phyloP scores from a whole-genome alignment of 2,113 vertebrate species.

The Nerophis ophidion region DNA sequence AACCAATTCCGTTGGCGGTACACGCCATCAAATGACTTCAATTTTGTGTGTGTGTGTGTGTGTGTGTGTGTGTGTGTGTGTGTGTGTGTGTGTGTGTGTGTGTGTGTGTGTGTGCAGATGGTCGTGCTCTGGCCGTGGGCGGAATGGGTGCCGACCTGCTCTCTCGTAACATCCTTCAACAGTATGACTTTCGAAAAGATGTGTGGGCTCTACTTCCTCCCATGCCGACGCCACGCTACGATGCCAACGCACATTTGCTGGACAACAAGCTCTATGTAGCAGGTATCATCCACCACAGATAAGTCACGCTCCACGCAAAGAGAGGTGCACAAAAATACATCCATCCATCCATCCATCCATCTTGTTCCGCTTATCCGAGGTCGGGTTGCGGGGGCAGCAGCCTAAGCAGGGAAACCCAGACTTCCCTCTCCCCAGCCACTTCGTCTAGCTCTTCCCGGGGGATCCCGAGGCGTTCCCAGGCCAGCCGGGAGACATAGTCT shows the following conservation, averaged over 20 bases:
- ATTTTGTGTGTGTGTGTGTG: slow-evolving; percentile 14
- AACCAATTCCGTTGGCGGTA: no score
- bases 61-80: no score
- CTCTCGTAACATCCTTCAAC: slow-evolving; percentile 88
- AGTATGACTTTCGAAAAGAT: slow-evolving; percentile 93
- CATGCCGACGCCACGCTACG: slow-evolving; percentile 91
- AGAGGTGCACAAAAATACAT: not conserved
- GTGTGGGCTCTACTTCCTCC: slow-evolving; percentile 90
- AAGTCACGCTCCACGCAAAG: not conserved
- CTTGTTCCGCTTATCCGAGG: no score
- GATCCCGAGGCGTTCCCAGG: no score
- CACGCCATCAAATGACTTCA: no score
- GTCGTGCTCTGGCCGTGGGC: slow-evolving; percentile 83
- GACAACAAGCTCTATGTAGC: slow-evolving; percentile 90
- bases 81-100: no score
- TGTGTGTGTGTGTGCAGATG: slow-evolving; percentile 67
- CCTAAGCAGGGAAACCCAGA: no score
- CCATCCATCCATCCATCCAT: no score
- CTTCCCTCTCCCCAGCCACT: no score
- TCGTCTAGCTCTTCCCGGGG: no score
- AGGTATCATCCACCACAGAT: slow-evolving; percentile 56
- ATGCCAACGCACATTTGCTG: slow-evolving; percentile 80
- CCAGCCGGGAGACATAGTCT: no score
- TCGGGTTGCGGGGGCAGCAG: no score
- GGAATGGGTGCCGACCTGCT: slow-evolving; percentile 92